Base-by-base conservation (phyloP, 2,888 invertebrate genomes). In the Orthosia incerta region DNA sequence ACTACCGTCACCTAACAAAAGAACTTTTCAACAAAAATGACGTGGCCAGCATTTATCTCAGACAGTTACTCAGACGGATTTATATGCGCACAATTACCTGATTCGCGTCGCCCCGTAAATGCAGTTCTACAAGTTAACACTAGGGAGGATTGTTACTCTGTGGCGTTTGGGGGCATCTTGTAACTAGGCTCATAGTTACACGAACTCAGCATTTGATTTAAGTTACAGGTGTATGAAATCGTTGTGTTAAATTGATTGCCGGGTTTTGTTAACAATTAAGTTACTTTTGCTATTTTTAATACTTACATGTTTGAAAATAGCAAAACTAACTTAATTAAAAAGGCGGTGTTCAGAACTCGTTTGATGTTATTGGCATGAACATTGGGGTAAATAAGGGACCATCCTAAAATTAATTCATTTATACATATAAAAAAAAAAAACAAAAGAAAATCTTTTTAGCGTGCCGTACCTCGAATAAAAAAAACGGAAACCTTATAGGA, bases 11-110 rank as follows among this genome's bases (percentile, higher is more conserved):
- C 55, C 39, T 4, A 26, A 51, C 39, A 23, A 57, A 62, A 48
- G 26, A 46, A 64, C 23, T 26, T 56, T 55, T 50, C 31, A 53
- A 61, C 56, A 64, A 73, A 70, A 72, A 48, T 48, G 20, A 57
- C 59, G 59, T 18, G 4, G 45, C 60, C 46, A 62, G 23, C 45
- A 70, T 71, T 68, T 74, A 79, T 31, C 48, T 72, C 69, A 76
- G 62, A 71, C 67, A 64, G 64, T 67, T 63, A 71, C 74, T 65
- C 74, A 64, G 83, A 86, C 81, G 79, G 84, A 83, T 88, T 89
- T 87, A 87, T 86, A 84, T 83, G 77, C 79, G 80, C 70, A 79
- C 85, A 86, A 88, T 90, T 89, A 86, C 72, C 74, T 82, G 85
- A 88, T 89, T 88, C 81, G 85, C 82, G 73, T 83, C 84, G 84